phyloP scores from a whole-genome alignment of 2,113 vertebrate species.

The Burhinus oedicnemus region DNA sequence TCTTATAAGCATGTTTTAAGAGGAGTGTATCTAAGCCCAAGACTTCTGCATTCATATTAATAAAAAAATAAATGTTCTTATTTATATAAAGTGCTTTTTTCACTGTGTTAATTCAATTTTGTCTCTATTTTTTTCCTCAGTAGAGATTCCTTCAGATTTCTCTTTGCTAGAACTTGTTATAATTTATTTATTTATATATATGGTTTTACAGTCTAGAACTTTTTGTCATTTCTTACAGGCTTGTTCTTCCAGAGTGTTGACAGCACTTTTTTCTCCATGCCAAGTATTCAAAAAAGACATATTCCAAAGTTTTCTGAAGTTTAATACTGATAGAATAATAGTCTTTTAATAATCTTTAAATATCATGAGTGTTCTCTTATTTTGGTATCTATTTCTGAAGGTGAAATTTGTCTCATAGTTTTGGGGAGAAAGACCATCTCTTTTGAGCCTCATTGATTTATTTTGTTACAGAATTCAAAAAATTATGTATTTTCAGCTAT shows the following conservation, averaged over 20 bases:
- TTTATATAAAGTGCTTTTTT: background rate
- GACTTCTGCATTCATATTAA: background rate
- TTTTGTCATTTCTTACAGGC: background rate
- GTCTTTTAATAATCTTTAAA: background rate
- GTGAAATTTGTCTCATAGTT: background rate
- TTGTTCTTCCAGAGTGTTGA: background rate
- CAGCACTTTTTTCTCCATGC: background rate
- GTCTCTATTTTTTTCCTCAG: rapidly evolving
- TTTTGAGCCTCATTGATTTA: background rate
- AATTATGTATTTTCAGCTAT: background rate
- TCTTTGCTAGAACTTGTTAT: background rate
- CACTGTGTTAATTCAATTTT: background rate
- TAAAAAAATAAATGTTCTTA: background rate
- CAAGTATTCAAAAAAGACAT: background rate
- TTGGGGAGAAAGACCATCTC: background rate
- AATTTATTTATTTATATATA: background rate
- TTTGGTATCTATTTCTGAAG: background rate
- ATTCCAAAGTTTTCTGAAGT: background rate
- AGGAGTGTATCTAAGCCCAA: background rate
- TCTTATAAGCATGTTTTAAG: background rate
- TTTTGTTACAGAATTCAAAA: background rate
- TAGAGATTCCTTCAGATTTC: background rate
- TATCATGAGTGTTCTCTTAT: background rate
- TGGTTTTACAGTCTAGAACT: background rate
- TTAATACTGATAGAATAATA: background rate